A percentile compares a stretch with the other conserved stretches of the same genome.
Evolutionary conservation across 2,888 invertebrate genomes (phyloP).

Genomic region (Patella ulyssiponensis): DNA sequence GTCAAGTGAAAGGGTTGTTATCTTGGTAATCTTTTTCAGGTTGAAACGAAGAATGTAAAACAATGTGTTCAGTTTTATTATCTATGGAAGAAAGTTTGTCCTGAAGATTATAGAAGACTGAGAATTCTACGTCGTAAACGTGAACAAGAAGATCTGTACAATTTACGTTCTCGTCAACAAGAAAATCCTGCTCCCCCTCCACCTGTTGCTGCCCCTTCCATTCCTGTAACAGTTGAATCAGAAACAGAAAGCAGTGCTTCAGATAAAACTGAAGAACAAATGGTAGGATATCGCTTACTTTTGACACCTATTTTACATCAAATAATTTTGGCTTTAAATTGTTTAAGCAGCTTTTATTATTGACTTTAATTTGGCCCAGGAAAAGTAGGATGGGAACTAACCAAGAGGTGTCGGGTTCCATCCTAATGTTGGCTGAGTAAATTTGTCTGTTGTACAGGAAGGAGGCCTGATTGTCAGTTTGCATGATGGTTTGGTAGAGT

Average conservation of each 20-base stretch:
- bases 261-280: slow-evolving; percentile 41
- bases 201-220: background rate
- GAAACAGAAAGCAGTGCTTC: slow-evolving; percentile 47
- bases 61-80: slow-evolving; percentile 97
- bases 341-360: too few relatives aligned
- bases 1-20: too few relatives aligned
- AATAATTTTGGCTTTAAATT: too few relatives aligned
- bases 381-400: too few relatives aligned
- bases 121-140: slow-evolving; percentile 79
- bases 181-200: background rate
- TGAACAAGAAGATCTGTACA: slow-evolving; percentile 71
- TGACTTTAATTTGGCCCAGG: too few relatives aligned
- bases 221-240: slow-evolving; percentile 35
- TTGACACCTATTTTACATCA: too few relatives aligned
- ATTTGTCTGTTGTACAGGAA: too few relatives aligned
- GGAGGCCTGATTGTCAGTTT: too few relatives aligned
- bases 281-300: slow-evolving; percentile 26
- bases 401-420: too few relatives aligned
- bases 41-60: slow-evolving; percentile 90
- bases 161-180: slow-evolving; percentile 60
- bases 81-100: slow-evolving; percentile 97
- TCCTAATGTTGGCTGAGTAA: too few relatives aligned
- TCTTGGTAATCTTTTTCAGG: slow-evolving; percentile 72
- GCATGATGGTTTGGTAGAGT: too few relatives aligned
- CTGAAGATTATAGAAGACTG: slow-evolving; percentile 87